Conservation (phyloP, 2,797 vertebrate species). For the Pipistrellus pipistrellus region DNA sequence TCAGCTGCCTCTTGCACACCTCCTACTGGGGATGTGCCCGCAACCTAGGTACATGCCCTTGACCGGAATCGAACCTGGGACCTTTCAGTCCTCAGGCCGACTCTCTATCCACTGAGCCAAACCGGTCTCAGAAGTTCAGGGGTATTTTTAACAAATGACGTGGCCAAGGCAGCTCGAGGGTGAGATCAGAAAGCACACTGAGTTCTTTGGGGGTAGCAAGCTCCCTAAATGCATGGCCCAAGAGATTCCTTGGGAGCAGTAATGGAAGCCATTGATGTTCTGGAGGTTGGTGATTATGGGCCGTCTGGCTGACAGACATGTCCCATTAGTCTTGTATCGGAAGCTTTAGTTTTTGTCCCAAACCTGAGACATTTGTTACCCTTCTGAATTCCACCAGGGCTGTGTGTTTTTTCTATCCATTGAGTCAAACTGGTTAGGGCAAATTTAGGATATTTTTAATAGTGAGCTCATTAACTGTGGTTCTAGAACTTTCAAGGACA, state of each 20-base stretch:
- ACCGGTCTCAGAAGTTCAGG: background rate
- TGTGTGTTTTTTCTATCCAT: background rate
- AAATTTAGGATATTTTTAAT: too few relatives aligned
- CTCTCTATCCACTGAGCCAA: too few relatives aligned
- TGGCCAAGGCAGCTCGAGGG: background rate
- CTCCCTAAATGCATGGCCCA: background rate
- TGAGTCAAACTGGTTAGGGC: too few relatives aligned
- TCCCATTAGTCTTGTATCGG: background rate
- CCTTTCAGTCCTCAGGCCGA: too few relatives aligned
- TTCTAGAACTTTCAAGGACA: background rate
- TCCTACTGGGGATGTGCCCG: too few relatives aligned
- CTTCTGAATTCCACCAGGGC: background rate
- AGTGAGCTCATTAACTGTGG: background rate
- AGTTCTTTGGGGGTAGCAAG: background rate
- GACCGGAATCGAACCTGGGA: too few relatives aligned
- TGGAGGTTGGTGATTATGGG: background rate
- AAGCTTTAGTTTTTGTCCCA: background rate
- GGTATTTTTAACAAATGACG: slow-evolving; percentile 15
- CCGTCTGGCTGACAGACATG: background rate
- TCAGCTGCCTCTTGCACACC: too few relatives aligned
- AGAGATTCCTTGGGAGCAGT: background rate
- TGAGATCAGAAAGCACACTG: slow-evolving; percentile 47
- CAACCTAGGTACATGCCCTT: too few relatives aligned
- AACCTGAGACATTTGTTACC: background rate
- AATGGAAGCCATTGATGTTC: background rate